Percentiles rank a stretch among this genome's conserved stretches.
Evolutionary conservation across 2,888 invertebrate genomes (phyloP).

Genomic region (Lasioglossum morio): DNA sequence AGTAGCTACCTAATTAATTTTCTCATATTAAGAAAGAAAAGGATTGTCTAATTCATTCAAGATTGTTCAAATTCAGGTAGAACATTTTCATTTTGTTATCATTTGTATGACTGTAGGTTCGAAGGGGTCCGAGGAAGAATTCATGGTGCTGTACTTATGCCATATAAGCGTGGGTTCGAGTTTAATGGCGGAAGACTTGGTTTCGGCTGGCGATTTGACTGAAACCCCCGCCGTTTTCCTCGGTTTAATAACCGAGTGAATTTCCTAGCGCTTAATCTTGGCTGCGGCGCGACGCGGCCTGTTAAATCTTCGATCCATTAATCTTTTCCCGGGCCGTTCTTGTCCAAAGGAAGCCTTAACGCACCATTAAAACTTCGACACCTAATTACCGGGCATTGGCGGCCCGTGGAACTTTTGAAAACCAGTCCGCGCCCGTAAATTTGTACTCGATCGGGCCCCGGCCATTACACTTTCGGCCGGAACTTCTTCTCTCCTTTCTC

Average conservation of each 20-base stretch:
- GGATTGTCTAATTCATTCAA: no score
- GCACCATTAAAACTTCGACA: slow-evolving; percentile 58
- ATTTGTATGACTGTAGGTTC: no score
- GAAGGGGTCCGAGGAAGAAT: neutral
- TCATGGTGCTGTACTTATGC: neutral
- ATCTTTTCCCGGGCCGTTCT: slow-evolving; percentile 37
- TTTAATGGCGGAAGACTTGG: neutral
- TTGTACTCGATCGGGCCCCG: slow-evolving; percentile 6
- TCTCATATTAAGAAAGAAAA: no score
- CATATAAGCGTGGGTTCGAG: neutral
- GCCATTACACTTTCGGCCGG: slow-evolving; percentile 1
- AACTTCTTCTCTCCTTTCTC: neutral
- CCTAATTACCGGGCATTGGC: slow-evolving; percentile 51
- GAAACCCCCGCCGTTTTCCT: slow-evolving; percentile 33
- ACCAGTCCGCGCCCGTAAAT: slow-evolving; percentile 35
- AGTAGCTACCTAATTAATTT: neutral
- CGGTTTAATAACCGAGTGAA: slow-evolving; percentile 44
- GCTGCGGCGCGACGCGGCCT: neutral
- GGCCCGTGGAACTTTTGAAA: slow-evolving; percentile 34
- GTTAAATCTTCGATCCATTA: slow-evolving; percentile 57
- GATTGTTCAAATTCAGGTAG: no score
- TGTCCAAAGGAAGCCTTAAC: slow-evolving; percentile 50
- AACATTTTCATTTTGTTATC: no score
- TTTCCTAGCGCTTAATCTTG: slow-evolving; percentile 35
- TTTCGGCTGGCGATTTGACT: neutral